Evolutionary conservation across 2,797 vertebrate species (phyloP).

Genomic region (Hylomyscus alleni): DNA sequence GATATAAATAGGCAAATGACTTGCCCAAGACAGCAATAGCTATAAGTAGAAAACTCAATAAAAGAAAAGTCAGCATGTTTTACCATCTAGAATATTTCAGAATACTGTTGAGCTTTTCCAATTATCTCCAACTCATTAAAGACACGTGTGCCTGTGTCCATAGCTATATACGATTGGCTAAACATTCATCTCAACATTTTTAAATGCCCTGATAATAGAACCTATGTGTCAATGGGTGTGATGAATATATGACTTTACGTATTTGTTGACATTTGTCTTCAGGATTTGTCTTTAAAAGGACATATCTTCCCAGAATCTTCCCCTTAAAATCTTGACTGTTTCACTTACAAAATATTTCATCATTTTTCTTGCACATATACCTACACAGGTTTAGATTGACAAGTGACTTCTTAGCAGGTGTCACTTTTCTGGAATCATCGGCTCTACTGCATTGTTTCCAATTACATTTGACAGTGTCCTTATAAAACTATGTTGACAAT

Average conservation of each 20-base stretch:
- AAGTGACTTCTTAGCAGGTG: constrained; percentile 65
- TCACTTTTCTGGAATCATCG: constrained; percentile 70
- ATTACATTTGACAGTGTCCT: constrained; percentile 78
- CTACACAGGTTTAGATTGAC: constrained; percentile 57
- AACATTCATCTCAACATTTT: not conserved
- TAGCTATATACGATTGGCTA: not conserved
- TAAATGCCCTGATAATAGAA: not conserved
- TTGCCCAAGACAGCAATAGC: not conserved
- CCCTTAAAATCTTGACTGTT: not conserved
- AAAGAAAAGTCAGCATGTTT: not conserved
- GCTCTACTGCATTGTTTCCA: constrained; percentile 70
- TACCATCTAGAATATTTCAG: not conserved
- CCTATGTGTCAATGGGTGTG: not conserved
- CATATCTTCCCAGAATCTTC: not conserved
- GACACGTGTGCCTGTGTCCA: not conserved
- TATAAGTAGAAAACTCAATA: not conserved
- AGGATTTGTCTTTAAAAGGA: not conserved
- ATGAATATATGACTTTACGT: not conserved
- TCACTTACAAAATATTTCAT: not conserved
- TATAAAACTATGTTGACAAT: constrained; percentile 71
- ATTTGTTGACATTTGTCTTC: not conserved
- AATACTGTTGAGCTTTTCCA: not conserved
- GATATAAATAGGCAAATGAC: not conserved
- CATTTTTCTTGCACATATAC: not conserved
- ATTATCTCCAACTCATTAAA: not conserved